phyloP scores from a whole-genome alignment of 2,113 vertebrate genomes.

The Phalacrocorax carbo region DNA sequence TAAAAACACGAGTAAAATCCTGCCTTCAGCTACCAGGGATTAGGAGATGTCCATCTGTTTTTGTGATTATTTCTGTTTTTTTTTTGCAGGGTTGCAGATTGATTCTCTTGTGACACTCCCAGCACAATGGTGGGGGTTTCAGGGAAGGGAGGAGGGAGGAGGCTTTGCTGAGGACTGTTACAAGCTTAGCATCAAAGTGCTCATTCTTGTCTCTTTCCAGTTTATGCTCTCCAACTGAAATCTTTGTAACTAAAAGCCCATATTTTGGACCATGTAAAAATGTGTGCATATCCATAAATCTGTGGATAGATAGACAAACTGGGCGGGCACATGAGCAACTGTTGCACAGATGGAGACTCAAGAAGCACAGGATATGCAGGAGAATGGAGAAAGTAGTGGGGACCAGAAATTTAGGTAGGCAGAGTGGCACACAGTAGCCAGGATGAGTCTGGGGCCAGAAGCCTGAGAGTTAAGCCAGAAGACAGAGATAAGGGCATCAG shows the following conservation, averaged over 20 bases:
- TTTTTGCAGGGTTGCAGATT: not conserved
- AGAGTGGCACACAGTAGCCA: not conserved
- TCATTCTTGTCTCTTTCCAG: not conserved
- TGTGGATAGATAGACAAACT: not conserved
- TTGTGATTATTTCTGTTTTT: slow-evolving; percentile 61
- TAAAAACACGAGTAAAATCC: slow-evolving; percentile 41
- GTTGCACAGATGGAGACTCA: not conserved
- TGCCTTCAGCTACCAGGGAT: slow-evolving; percentile 17
- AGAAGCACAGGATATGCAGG: not conserved
- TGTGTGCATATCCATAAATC: not conserved
- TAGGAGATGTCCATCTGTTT: slow-evolving; percentile 63
- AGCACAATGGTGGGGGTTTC: not conserved
- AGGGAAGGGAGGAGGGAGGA: not conserved
- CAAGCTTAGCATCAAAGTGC: not conserved
- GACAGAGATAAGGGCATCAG: not conserved
- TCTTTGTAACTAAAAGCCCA: not conserved
- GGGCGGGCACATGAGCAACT: not conserved
- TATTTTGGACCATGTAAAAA: not conserved
- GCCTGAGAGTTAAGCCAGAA: not conserved
- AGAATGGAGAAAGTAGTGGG: not conserved
- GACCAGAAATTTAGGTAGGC: not conserved
- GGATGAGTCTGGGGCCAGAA: not conserved
- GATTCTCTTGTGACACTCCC: not conserved
- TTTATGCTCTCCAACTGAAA: not conserved
- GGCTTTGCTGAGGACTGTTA: not conserved